A percentile compares a stretch with the other conserved stretches of the same genome.
Evolutionary conservation across 2,113 vertebrate genomes (phyloP).

Genomic region (Pluvianellus socialis): DNA sequence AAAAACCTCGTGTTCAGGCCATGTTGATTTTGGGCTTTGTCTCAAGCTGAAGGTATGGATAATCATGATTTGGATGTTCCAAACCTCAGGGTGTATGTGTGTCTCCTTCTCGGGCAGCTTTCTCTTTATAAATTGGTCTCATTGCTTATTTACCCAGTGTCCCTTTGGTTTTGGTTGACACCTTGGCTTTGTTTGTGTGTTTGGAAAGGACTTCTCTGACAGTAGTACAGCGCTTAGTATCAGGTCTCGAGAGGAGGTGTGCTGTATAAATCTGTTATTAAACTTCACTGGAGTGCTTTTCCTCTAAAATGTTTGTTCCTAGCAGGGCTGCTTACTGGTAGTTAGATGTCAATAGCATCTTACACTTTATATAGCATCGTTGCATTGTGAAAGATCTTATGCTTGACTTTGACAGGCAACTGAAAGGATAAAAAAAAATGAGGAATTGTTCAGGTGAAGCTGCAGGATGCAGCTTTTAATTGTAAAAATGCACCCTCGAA

Average conservation of each 20-base stretch:
- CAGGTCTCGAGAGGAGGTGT: neutral
- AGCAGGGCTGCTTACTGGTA: neutral
- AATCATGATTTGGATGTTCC: neutral
- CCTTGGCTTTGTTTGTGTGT: neutral
- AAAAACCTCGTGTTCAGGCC: neutral
- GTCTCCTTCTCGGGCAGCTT: neutral
- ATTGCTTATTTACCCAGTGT: neutral
- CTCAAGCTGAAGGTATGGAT: neutral
- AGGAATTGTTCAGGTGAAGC: neutral
- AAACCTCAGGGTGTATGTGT: neutral
- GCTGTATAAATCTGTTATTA: neutral
- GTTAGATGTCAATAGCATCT: neutral
- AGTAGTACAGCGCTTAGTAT: neutral
- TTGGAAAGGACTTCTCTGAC: neutral
- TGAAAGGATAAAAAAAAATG: neutral
- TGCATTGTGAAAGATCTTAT: neutral
- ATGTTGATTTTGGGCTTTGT: neutral
- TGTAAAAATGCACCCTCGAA: neutral
- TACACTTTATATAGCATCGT: neutral
- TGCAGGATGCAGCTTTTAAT: neutral
- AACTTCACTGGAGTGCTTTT: neutral
- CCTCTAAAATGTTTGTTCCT: neutral
- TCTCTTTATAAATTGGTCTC: neutral
- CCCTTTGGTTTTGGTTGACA: neutral
- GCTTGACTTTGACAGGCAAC: neutral